A percentile compares a stretch with the other conserved stretches of the same genome.
These are phyloP conservation scores for Cryptotis parvus DNA, from an alignment of 2,113 vertebrate species.

Conservation along the genomic window DNA sequence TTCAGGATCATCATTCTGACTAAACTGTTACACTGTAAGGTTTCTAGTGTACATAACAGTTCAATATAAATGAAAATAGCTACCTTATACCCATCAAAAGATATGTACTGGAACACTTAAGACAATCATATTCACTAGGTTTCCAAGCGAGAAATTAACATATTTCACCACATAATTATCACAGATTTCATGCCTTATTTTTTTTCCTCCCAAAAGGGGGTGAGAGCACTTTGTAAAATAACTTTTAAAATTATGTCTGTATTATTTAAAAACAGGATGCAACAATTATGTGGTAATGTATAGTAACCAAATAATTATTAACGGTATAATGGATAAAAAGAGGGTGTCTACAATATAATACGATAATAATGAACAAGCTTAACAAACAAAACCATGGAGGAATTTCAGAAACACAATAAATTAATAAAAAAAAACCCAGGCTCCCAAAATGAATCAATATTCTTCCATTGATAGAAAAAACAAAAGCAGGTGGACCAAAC, in stretches of 20 bases:
- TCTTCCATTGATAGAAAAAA: conserved; percentile 24
- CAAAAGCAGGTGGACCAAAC: conserved; percentile 10
- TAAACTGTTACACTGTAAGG: neutral
- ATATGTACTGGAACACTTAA: conserved; percentile 1
- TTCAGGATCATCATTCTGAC: conserved; percentile 30
- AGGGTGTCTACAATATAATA: neutral
- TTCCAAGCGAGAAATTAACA: neutral
- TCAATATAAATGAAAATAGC: conserved; percentile 44
- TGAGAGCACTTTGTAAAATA: too few species aligned
- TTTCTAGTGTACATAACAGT: neutral
- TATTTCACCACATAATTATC: too few species aligned
- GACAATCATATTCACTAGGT: neutral
- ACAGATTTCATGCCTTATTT: too few species aligned
- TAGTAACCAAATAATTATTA: conserved; percentile 3
- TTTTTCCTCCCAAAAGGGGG: too few species aligned
- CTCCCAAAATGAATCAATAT: neutral
- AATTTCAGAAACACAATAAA: neutral
- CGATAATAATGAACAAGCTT: neutral
- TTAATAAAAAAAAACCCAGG: conserved; percentile 4
- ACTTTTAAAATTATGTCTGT: too few species aligned
- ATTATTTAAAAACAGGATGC: too few species aligned
- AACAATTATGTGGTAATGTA: too few species aligned
- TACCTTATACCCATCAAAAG: conserved; percentile 29
- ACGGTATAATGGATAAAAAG: neutral
- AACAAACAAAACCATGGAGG: neutral